Evolutionary conservation across 2,113 vertebrate genomes (phyloP).

Genomic region (Excalfactoria chinensis): DNA sequence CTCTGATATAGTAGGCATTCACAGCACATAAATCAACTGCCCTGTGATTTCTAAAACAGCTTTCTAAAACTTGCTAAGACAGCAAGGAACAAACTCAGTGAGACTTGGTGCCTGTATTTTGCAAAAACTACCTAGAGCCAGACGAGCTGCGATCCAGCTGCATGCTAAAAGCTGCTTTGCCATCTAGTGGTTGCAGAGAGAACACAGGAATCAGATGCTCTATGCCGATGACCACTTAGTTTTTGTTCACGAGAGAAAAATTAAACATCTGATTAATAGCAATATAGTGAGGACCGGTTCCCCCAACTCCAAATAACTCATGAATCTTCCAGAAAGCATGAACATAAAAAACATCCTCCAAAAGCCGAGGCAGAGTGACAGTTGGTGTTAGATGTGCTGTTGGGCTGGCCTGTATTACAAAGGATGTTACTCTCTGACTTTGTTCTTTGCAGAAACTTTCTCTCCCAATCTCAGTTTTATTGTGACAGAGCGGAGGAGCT

Average conservation of each 20-base stretch:
- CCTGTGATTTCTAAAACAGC: neutral
- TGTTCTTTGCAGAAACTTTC: neutral
- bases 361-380: neutral
- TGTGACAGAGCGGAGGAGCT: neutral
- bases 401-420: neutral
- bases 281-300: accelerated
- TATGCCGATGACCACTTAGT: accelerated
- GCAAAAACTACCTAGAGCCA: accelerated
- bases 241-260: accelerated
- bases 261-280: neutral
- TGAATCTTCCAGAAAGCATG: neutral
- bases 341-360: neutral
- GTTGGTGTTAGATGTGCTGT: neutral
- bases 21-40: accelerated
- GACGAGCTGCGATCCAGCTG: neutral
- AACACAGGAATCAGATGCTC: neutral
- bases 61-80: accelerated
- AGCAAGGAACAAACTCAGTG: accelerated
- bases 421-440: neutral
- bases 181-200: constrained; percentile 75
- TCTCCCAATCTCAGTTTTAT: neutral
- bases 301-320: neutral
- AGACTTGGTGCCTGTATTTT: accelerated
- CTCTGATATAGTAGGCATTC: accelerated
- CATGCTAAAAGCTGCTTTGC: constrained; percentile 62